phyloP scores from a whole-genome alignment of 2,888 invertebrate genomes.

The Altica lythri region DNA sequence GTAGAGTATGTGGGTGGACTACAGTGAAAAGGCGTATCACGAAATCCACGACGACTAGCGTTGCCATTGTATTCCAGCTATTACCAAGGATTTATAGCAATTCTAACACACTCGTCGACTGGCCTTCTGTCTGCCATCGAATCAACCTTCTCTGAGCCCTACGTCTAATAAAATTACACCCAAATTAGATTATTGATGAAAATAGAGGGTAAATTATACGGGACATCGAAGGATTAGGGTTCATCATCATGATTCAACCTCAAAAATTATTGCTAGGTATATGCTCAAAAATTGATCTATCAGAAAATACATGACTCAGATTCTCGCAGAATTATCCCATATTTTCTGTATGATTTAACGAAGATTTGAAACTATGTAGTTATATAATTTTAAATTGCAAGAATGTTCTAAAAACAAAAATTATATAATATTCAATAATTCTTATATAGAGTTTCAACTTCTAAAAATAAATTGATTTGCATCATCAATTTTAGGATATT shows the following conservation, averaged over 20 bases:
- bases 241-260: slow-evolving; percentile 27
- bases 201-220: slow-evolving; percentile 33
- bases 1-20: slow-evolving; percentile 48
- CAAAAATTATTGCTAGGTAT: slow-evolving; percentile 12
- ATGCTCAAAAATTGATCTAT: too few relatives aligned
- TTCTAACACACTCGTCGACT: slow-evolving; percentile 53
- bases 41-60: slow-evolving; percentile 55
- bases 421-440: too few relatives aligned
- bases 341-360: too few relatives aligned
- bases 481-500: too few relatives aligned
- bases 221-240: slow-evolving; percentile 31
- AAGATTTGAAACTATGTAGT: too few relatives aligned
- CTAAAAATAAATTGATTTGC: too few relatives aligned
- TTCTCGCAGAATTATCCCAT: too few relatives aligned
- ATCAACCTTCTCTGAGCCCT: slow-evolving; percentile 35
- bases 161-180: slow-evolving; percentile 33
- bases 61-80: slow-evolving; percentile 57
- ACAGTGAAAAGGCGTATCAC: slow-evolving; percentile 59
- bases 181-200: slow-evolving; percentile 34
- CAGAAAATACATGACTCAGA: too few relatives aligned
- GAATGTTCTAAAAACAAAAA: too few relatives aligned
- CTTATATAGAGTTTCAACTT: too few relatives aligned
- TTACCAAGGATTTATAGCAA: slow-evolving; percentile 58
- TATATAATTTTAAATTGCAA: too few relatives aligned
- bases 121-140: slow-evolving; percentile 43